Base-by-base conservation (phyloP, 2,888 invertebrate species). In the Adelognathus sp. region DNA sequence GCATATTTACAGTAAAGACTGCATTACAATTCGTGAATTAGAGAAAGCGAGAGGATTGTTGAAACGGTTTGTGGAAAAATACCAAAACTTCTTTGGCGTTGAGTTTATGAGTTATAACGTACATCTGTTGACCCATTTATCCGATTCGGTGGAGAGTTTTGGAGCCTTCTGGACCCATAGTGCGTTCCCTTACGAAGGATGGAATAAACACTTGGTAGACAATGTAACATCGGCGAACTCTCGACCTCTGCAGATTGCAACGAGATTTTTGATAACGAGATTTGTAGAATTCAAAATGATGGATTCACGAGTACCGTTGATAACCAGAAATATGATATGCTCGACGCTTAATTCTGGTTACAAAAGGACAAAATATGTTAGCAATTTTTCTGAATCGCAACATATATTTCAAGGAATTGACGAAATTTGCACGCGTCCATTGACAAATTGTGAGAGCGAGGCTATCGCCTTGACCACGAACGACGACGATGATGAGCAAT, bases 21-120 rank as follows among this genome's bases (percentile, higher is more conserved):
- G 69, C 14, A 36, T 79, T 11, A 54, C 61, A 0, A 6, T 33
- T 3, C 9, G 14, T 2, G 61, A 80, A 39, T 56, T 80, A 9
- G 29, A 67, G 9, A 4, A 24, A 7, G 46, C 79, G 16, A 56
- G 33, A 16, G 2, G 2, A 18, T 56, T 71, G 39, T 36, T 80
- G 9, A 31, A 16, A 2, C n/a, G 36, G 14, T 80, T 63, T 41
- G 54, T 69, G 2, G 4, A 3, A 9, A 52, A 21, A 29, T 77
- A 21, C 18, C 41, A 80, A 61, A 11, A 21, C 44, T 11, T 31
- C 9, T 80, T 67, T 63, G 74, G 66, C 4, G 21, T 39, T 1
- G 36, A 33, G 6, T 64, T 67, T 44, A 80, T 80, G 80, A 69
- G 33, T 1, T 80, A 69, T 9, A 80, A 80, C 24, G 33, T 80